Base-by-base conservation (phyloP, 2,113 vertebrate genomes). In the Sturnus vulgaris region DNA sequence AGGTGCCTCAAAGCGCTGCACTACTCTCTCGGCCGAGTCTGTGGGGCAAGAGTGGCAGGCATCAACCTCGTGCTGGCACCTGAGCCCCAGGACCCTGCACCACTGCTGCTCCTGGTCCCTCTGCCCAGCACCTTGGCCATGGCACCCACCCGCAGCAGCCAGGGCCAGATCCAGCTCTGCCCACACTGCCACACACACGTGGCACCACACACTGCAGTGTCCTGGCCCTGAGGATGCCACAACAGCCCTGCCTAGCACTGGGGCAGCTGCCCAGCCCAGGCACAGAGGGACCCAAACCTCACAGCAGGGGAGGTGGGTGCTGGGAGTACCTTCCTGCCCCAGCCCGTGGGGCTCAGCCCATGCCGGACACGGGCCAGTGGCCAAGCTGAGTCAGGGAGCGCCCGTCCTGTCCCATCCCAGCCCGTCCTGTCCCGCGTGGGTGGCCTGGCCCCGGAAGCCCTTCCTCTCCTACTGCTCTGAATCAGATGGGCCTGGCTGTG, bases 1-100 rank as follows among this genome's bases (percentile, higher is more conserved):
- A 2, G 94, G 94, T 15, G 73, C 97, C 52, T 98, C 97, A 69
- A 99, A 99, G 78, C 97, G 96, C 82, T 76, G 98, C 73, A 98
- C 96, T 0, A 93, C 94, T 53, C 99, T 98, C 95, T 99, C 98
- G 2, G 95, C 53, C 0, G 98, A 98, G 89, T 90, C 98, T 98
- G 83, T 7, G 31, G 91, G 52, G 15, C 61, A 44, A 61, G 8
- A 5, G 33, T 1, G 2, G 49, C 10, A 3, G 49, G 30, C 49
- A 30, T 92, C 86, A 85, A 78, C 60, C 52, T 27, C 1, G 5
- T 25, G 25, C n/a, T 40, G 55, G n/a, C n/a, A 20, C 56, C 24
- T 2, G 7, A 15, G 19, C 4, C 31, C 53, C 17, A 3, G 1
- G 19, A 12, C 23, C n/a, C 63, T 4, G 2, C 2, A 2, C 16